Evolutionary conservation across 2,888 invertebrate genomes (phyloP), one percentile per base, ranked within the genome.

Genomic region (Portevinia maculata): DNA sequence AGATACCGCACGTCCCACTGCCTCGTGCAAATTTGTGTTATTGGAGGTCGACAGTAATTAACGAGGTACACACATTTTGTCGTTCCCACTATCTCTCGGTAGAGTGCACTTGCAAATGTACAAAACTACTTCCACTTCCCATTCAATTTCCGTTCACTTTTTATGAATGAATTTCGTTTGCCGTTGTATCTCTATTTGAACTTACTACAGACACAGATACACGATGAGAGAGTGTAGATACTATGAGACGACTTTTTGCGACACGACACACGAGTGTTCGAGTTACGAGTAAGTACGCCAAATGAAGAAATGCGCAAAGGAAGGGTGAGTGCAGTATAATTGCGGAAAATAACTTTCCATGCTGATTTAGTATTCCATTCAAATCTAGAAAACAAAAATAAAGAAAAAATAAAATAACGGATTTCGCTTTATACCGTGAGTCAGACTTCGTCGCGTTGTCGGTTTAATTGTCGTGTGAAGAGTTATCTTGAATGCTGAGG

Each of bases 401-500:
- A 57, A 37, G 17, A 71, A 53, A 71, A 39, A 37, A 39, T 17
- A 52, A n/a, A 28, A 28, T 28, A 37, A 60, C 19, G 39, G n/a
- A 65, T 30, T 52, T 55, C 55, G 67, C 73, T 50, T 41, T 50
- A n/a, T n/a, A 55, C 60, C 30, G 52, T 75, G 75, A 60, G 69
- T 69, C 67, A 75, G 55, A 28, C 52, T 19, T 39, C 32, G 69
- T 52, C 39, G 44, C 52, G 67, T 19, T 70, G 60, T 57, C 65
- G 65, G 39, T 73, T 76, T 83, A 83, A 83, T 83, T 83, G 83
- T 83, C 83, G 83, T 83, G 83, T 83, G 83, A 78, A 78, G 71
- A 78, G 78, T 76, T 83, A n/a, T 83, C 19, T 59, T 67, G 76
- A 67, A 73, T 67, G 67, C 53, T 48, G 75, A 76, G 76, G 83